Conservation (phyloP, 2,113 vertebrate species). For the Psilopogon haemacephalus region DNA sequence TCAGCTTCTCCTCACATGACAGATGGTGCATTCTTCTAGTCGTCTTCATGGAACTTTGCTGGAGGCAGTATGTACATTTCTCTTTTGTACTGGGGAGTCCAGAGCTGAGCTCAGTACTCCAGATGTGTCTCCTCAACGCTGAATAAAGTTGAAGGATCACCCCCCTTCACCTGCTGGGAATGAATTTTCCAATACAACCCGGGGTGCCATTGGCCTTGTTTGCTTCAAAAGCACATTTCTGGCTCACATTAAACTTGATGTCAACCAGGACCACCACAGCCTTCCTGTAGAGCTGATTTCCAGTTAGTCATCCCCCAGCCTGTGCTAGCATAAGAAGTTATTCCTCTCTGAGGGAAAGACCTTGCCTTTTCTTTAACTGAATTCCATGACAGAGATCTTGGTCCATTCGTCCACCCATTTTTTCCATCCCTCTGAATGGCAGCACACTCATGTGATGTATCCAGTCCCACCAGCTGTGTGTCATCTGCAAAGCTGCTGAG, state of each 20-base stretch:
- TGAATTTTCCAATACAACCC: background rate
- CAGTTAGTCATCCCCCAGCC: background rate
- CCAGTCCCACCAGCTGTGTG: background rate
- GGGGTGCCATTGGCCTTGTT: background rate
- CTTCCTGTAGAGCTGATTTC: background rate
- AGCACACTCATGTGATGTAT: background rate
- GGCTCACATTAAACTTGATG: background rate
- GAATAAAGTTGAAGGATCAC: background rate
- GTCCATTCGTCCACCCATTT: background rate
- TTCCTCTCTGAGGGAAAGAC: background rate
- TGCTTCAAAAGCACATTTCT: background rate
- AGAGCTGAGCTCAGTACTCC: background rate
- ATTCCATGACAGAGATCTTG: background rate
- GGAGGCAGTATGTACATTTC: background rate
- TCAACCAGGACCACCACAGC: background rate
- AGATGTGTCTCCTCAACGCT: background rate
- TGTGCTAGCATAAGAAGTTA: background rate
- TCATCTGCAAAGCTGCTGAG: background rate
- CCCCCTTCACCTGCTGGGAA: background rate
- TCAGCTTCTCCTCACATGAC: background rate
- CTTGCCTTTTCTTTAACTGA: background rate
- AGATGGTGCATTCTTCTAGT: background rate
- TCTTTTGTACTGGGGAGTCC: background rate
- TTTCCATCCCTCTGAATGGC: background rate
- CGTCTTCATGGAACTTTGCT: background rate